Evolutionary conservation across 2,797 vertebrate species (phyloP).

Genomic region (Poeciliopsis infans): DNA sequence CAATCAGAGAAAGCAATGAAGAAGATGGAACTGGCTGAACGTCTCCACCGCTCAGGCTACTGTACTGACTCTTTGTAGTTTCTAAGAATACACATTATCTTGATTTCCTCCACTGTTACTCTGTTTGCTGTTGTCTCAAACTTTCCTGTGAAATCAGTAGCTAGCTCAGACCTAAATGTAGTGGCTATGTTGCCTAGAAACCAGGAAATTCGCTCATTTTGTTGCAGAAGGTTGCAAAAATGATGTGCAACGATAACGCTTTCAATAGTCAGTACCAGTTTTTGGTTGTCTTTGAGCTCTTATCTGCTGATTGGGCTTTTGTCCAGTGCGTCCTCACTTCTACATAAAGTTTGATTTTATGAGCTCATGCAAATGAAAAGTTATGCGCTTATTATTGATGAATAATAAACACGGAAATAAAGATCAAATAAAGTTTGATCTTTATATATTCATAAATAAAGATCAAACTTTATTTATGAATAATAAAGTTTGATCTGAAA

Average conservation of each 20-base stretch:
- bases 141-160: not conserved
- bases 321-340: not conserved
- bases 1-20: not conserved
- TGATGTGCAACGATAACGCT: not conserved
- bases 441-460: too few species aligned
- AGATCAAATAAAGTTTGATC: too few species aligned
- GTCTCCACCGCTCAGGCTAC: not conserved
- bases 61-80: not conserved
- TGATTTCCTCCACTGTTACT: not conserved
- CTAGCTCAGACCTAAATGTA: not conserved
- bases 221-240: not conserved
- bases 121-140: not conserved
- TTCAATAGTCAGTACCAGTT: not conserved
- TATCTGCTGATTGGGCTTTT: not conserved
- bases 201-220: not conserved
- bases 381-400: not conserved
- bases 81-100: not conserved
- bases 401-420: not conserved
- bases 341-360: not conserved
- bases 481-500: too few species aligned
- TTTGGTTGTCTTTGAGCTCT: not conserved
- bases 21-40: not conserved
- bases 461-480: too few species aligned
- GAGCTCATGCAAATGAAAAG: not conserved
- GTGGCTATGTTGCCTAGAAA: not conserved